Percentiles rank a stretch among this genome's conserved stretches.
Evolutionary conservation across 2,797 vertebrate genomes (phyloP).

Genomic region (Propithecus perrieri): DNA sequence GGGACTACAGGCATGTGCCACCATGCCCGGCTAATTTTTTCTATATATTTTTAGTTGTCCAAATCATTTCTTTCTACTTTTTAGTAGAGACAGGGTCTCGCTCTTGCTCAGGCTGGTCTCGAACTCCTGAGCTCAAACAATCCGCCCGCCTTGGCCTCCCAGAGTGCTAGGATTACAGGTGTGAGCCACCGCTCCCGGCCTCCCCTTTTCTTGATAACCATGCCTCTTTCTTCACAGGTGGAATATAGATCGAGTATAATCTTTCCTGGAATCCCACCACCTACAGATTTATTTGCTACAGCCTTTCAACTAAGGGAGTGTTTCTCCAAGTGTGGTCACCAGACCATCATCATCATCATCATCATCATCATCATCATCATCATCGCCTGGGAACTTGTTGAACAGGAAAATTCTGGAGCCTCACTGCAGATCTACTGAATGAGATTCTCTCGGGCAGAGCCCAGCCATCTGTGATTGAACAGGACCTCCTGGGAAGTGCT

Average conservation of each 20-base stretch:
- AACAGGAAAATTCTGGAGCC: neutral
- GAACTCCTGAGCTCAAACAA: too few species aligned
- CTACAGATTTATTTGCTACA: neutral
- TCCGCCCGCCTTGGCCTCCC: too few species aligned
- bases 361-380: neutral
- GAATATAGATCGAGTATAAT: neutral
- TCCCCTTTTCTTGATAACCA: neutral
- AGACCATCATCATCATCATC: neutral
- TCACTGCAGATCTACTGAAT: neutral
- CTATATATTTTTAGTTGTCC: too few species aligned
- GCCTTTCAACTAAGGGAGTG: neutral
- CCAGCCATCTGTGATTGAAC: rapidly evolving
- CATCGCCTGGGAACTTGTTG: neutral
- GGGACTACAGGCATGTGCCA: too few species aligned
- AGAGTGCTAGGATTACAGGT: too few species aligned
- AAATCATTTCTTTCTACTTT: too few species aligned
- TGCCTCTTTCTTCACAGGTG: neutral
- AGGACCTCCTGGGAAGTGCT: neutral
- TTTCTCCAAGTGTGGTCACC: neutral
- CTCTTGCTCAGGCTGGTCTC: too few species aligned
- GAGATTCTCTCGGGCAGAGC: neutral
- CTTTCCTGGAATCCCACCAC: neutral
- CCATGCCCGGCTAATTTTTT: too few species aligned
- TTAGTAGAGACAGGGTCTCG: too few species aligned
- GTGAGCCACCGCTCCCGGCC: too few species aligned